A percentile compares a stretch with the other conserved stretches of the same genome.
These are phyloP conservation scores for Monochamus saltuarius DNA, from an alignment of 1,140 invertebrate genomes.

Conservation along the genomic window DNA sequence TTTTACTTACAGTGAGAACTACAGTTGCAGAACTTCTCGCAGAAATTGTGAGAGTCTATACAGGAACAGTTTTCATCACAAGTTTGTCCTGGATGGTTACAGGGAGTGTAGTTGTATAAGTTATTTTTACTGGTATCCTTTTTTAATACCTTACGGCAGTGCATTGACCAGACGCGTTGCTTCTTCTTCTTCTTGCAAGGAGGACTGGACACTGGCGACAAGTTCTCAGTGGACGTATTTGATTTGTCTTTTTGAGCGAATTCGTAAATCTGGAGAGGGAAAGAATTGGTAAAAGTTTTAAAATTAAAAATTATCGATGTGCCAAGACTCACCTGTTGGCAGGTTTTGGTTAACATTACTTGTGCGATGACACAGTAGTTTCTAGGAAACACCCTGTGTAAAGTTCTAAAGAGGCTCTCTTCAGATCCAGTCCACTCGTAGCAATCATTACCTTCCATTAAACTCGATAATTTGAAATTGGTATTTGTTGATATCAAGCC, in stretches of 20 bases:
- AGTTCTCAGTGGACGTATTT: slow-evolving; percentile 75
- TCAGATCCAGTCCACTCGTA: slow-evolving; percentile 90
- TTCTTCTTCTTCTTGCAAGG: slow-evolving; percentile 96
- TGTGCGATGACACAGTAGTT: slow-evolving; percentile 95
- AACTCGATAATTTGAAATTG: slow-evolving; percentile 57
- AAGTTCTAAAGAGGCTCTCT: slow-evolving; percentile 85
- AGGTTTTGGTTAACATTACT: slow-evolving; percentile 90
- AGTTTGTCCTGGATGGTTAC: slow-evolving; percentile 86
- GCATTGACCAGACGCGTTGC: slow-evolving; percentile 91
- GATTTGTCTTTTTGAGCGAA: slow-evolving; percentile 89
- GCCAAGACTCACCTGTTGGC: slow-evolving; percentile 70
- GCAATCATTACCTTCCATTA: slow-evolving; percentile 52
- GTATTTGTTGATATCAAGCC: slow-evolving; percentile 50
- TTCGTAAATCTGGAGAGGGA: slow-evolving; percentile 71
- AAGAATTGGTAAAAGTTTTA: too few species aligned
- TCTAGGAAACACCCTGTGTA: slow-evolving; percentile 87
- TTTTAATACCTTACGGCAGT: slow-evolving; percentile 91
- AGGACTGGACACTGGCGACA: slow-evolving; percentile 76
- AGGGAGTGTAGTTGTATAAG: slow-evolving; percentile 90
- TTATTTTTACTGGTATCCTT: slow-evolving; percentile 80
- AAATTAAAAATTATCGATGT: too few species aligned
- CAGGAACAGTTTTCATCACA: slow-evolving; percentile 92
- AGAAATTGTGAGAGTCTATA: slow-evolving; percentile 92
- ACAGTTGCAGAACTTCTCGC: slow-evolving; percentile 98
- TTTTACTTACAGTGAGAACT: slow-evolving; percentile 82